phyloP scores from a whole-genome alignment of 1,140 invertebrate species.

The Drosophila pruinosa region DNA sequence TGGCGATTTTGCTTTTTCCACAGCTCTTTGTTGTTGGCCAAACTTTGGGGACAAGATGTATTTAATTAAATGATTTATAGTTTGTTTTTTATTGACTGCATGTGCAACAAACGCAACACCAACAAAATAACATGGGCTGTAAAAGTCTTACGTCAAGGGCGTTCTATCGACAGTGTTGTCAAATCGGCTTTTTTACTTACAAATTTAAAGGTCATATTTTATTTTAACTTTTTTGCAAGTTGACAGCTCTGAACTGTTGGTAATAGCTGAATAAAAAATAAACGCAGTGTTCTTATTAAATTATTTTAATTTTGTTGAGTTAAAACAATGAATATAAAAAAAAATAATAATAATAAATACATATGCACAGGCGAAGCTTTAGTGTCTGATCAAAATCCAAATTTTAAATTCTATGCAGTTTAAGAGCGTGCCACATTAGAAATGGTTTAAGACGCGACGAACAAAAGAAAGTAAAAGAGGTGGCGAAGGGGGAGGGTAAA shows the following conservation, averaged over 20 bases:
- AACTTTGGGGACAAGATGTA: background rate
- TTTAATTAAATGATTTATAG: conserved; percentile 64
- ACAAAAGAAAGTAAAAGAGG: conserved; percentile 2
- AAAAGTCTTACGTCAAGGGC: conserved; percentile 18
- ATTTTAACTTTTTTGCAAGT: no score
- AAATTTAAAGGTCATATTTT: no score
- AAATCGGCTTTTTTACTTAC: no score
- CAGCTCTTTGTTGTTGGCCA: background rate
- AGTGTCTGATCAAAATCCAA: background rate
- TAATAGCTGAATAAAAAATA: no score
- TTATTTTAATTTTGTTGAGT: no score
- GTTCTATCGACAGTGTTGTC: background rate
- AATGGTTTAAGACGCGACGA: background rate
- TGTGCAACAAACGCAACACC: conserved; percentile 1
- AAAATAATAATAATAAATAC: no score
- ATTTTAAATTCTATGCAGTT: conserved; percentile 1
- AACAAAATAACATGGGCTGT: conserved; percentile 1
- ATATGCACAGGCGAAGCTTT: no score
- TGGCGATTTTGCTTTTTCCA: conserved; percentile 16
- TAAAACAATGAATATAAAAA: no score
- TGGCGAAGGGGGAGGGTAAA: background rate
- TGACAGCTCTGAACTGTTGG: no score
- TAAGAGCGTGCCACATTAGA: conserved; percentile 11
- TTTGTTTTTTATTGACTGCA: conserved; percentile 21
- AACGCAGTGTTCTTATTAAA: no score